Base-by-base conservation (phyloP, 1,140 invertebrate species). In the Gryon sp. region DNA sequence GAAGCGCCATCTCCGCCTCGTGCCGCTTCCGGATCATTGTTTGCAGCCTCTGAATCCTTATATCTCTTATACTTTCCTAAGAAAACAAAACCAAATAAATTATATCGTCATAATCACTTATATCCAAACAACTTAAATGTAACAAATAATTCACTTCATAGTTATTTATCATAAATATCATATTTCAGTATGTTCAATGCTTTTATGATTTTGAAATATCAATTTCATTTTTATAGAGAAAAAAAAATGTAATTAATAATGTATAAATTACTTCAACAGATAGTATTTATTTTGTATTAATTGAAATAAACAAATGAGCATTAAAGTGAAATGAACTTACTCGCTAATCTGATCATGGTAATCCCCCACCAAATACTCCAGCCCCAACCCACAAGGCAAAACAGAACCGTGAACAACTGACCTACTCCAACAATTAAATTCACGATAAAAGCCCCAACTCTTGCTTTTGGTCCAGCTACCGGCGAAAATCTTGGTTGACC, bases 321-420 rank as follows among this genome's bases (percentile, higher is more conserved):
- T 26, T 50, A 11, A 38, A 62, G 46, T 18, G 8, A 63, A 69
- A 59, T 59, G 8, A 32, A 90, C 92, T 91, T 84, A 94, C 93
- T 91, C 78, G 94, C 93, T 85, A 94, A 89, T 82, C 91, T 93
- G 8, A 96, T 86, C 92, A 98, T 95, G 74, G 96, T 96, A 57
- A 97, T 92, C 12, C 97, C 97, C 97, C 97, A 99, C 91, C 96
- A 97, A 48, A 98, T 94, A 20, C 96, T 97, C 97, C 97, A 99
- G 68, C 97, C 97, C 97, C 97, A 99, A 2, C 97, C 97, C 19
- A 99, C 97, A 4, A 98, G 91, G 68, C 97, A 94, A 87, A 98
- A 98, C 15, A 98, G 91, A n/a, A 98, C 94, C 2, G 96, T 97
- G 88, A 97, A 97, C 43, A 96, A 89, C 87, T 98, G 97, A 22